These are phyloP conservation scores for Chloroceryle amazona DNA, from an alignment of 2,797 vertebrate genomes.

Conservation along the genomic window DNA sequence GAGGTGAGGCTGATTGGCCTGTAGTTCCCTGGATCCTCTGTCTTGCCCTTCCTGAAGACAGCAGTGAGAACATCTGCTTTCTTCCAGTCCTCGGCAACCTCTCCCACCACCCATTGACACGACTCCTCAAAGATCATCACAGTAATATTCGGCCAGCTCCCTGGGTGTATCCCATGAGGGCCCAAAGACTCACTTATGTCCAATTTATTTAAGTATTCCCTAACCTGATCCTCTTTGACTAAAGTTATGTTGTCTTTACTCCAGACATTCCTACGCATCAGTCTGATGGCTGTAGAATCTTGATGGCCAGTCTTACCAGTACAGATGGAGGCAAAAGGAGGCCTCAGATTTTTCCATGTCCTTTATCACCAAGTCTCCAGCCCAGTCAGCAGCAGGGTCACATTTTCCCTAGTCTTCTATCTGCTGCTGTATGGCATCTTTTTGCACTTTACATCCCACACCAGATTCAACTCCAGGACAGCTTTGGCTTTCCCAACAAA, in stretches of 20 bases:
- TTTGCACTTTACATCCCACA: not conserved
- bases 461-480: not conserved
- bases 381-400: not conserved
- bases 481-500: not conserved
- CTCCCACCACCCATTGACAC: not conserved
- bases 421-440: accelerated
- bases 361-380: not conserved
- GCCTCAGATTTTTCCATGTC: not conserved
- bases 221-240: not conserved
- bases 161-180: not conserved
- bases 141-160: not conserved
- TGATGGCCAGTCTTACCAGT: not conserved
- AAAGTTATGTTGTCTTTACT: not conserved
- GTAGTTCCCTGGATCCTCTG: not conserved
- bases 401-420: not conserved
- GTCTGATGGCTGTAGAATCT: not conserved
- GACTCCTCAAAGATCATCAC: not conserved
- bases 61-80: not conserved
- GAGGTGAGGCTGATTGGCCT: not conserved
- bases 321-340: not conserved
- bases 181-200: accelerated
- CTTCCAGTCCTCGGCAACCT: not conserved
- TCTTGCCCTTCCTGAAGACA: not conserved
- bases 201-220: not conserved
- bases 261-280: not conserved